These are phyloP conservation scores for Ligdia adustata DNA, from an alignment of 2,888 invertebrate genomes.

Conservation along the genomic window DNA sequence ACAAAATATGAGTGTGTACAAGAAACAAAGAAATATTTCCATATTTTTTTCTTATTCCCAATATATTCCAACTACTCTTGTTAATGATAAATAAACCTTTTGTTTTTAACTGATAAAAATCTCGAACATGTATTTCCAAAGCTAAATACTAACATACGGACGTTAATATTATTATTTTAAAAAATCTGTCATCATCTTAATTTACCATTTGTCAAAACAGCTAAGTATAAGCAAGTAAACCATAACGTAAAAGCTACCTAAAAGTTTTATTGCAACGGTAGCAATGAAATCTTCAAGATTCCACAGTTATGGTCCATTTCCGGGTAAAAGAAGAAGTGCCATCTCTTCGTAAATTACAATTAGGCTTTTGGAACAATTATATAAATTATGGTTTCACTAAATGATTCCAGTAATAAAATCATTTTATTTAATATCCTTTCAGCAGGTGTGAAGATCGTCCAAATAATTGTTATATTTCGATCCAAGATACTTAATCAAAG, in stretches of 20 bases:
- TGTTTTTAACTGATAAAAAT: too few relatives aligned
- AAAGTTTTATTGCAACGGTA: slow-evolving; percentile 37
- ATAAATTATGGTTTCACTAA: too few relatives aligned
- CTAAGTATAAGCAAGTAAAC: slow-evolving; percentile 7
- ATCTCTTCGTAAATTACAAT: slow-evolving; percentile 35
- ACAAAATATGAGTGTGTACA: too few relatives aligned
- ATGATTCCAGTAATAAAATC: background rate
- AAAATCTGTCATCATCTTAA: too few relatives aligned
- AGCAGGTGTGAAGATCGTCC: slow-evolving; percentile 6
- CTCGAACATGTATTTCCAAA: too few relatives aligned
- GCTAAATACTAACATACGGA: too few relatives aligned
- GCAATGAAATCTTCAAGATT: slow-evolving; percentile 60
- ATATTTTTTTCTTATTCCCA: too few relatives aligned
- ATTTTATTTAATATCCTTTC: slow-evolving; percentile 7
- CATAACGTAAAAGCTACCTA: slow-evolving; percentile 24
- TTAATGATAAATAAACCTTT: too few relatives aligned
- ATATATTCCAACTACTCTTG: too few relatives aligned
- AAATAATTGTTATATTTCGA: background rate
- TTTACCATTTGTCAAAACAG: slow-evolving; percentile 15
- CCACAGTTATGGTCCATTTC: slow-evolving; percentile 52
- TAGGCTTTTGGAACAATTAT: slow-evolving; percentile 12
- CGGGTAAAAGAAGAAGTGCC: slow-evolving; percentile 19
- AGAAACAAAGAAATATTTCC: too few relatives aligned
- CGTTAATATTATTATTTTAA: too few relatives aligned
- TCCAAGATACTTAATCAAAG: too few relatives aligned